Evolutionary conservation across 2,113 vertebrate species (phyloP).

Genomic region (Podarcis raffonei): DNA sequence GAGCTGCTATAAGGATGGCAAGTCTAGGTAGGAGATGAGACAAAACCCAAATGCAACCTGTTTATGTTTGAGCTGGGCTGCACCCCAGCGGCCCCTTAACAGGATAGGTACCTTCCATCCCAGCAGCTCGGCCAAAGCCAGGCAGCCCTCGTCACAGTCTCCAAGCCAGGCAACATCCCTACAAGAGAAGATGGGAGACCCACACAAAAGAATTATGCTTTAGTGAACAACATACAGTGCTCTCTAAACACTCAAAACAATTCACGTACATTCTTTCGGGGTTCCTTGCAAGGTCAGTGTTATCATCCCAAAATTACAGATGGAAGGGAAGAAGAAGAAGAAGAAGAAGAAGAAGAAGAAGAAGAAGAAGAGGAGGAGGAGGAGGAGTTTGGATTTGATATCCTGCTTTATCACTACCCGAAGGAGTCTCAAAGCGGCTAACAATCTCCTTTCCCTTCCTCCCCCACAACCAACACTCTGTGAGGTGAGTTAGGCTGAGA

Average conservation of each 20-base stretch:
- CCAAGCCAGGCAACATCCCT: conserved; percentile 90
- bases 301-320: not conserved
- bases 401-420: too few species aligned
- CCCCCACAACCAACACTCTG: too few species aligned
- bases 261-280: not conserved
- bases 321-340: not conserved
- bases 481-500: too few species aligned
- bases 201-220: not conserved
- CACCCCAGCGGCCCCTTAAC: not conserved
- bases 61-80: not conserved
- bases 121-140: conserved; percentile 85
- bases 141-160: conserved; percentile 88
- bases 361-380: too few species aligned
- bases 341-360: too few species aligned
- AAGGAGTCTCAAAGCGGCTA: too few species aligned
- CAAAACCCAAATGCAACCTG: too few species aligned
- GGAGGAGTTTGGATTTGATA: too few species aligned
- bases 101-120: conserved; percentile 87
- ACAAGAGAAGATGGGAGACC: not conserved
- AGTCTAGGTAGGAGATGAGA: too few species aligned
- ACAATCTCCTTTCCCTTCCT: too few species aligned
- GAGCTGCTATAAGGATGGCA: not conserved
- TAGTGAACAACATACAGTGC: not conserved
- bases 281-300: not conserved
- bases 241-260: not conserved